A percentile compares a stretch with the other conserved stretches of the same genome.
phyloP scores from a whole-genome alignment of 1,140 invertebrate genomes.

The Gonioctena quinquepunctata region DNA sequence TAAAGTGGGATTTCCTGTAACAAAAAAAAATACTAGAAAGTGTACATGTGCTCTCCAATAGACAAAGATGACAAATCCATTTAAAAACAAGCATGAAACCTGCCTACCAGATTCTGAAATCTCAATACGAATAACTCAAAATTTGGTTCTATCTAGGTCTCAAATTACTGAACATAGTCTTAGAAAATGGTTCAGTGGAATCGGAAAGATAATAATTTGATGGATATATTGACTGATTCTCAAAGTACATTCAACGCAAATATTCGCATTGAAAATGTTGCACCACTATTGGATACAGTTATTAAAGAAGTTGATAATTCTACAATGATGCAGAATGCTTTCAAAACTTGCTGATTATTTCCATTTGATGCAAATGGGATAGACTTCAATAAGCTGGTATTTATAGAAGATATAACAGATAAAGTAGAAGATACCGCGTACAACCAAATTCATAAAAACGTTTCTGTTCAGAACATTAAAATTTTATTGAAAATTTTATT shows the following conservation, averaged over 20 bases:
- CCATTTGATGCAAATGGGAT: constrained; percentile 31
- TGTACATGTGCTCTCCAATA: background rate
- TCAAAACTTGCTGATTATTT: constrained; percentile 33
- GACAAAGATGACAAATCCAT: background rate
- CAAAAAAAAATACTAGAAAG: background rate
- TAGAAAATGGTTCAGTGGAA: background rate
- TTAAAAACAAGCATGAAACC: background rate
- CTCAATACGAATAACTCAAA: background rate
- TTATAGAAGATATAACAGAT: background rate
- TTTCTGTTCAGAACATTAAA: background rate
- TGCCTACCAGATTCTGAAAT: constrained; percentile 4
- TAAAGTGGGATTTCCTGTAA: background rate
- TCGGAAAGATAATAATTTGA: no score
- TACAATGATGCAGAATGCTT: constrained; percentile 33
- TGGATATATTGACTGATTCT: no score
- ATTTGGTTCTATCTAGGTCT: background rate
- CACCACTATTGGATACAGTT: background rate
- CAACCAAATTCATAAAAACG: background rate
- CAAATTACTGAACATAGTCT: background rate
- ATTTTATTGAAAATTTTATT: constrained; percentile 3
- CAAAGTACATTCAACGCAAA: no score
- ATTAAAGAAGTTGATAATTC: background rate
- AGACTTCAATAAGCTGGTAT: background rate
- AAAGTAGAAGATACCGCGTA: background rate
- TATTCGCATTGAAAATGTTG: constrained; percentile 6